Percentiles rank a stretch among this genome's conserved stretches.
Evolutionary conservation across 2,797 vertebrate genomes (phyloP).

Genomic region (Spinus olivaceus): DNA sequence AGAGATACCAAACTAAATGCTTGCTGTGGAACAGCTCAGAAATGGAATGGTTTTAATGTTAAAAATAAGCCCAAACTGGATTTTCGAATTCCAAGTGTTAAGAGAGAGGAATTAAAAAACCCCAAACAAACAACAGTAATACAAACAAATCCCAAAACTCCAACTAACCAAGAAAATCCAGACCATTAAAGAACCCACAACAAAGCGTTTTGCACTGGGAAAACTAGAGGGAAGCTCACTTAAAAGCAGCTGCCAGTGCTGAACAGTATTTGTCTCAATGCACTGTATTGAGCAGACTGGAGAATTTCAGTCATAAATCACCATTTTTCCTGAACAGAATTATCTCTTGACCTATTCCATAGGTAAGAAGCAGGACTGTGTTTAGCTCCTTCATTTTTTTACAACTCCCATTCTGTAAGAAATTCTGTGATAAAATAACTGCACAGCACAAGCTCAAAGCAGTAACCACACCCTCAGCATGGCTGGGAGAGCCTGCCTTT

Average conservation of each 20-base stretch:
- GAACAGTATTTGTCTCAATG: background rate
- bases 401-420: background rate
- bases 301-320: background rate
- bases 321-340: background rate
- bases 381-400: background rate
- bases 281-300: background rate
- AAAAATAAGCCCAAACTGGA: background rate
- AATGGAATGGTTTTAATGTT: rapidly evolving
- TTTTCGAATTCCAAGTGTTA: background rate
- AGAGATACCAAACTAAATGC: background rate
- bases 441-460: background rate
- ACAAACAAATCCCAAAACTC: background rate
- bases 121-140: rapidly evolving
- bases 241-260: background rate
- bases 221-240: background rate
- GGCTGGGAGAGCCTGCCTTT: background rate
- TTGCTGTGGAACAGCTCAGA: background rate
- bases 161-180: background rate
- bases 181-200: background rate
- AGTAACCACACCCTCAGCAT: rapidly evolving
- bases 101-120: background rate
- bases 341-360: background rate
- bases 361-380: background rate
- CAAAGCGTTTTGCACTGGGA: background rate
- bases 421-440: background rate